Evolutionary conservation across 2,888 invertebrate genomes (phyloP), one percentile per base, ranked within the genome.

Genomic region (Deilephila porcellus): DNA sequence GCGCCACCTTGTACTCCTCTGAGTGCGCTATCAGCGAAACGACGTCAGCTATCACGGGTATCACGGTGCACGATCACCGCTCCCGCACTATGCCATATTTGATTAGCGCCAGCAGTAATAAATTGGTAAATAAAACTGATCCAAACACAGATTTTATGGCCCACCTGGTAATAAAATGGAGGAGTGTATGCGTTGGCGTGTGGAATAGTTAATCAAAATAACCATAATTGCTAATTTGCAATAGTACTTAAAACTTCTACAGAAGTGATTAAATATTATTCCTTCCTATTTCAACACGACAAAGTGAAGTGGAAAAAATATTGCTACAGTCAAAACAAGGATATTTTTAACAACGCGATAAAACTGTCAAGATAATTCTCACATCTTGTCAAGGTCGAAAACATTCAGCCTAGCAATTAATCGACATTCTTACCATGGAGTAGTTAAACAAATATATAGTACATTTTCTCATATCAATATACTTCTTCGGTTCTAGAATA

Each of bases 1-100:
- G 77, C 76, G 77, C 81, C 76, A 7, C 72, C 64, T 60, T 72
- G 72, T 78, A 76, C 76, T 60, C 67, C 81, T 74, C 75, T 80
- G 84, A 85, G 84, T 85, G 81, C 81, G 81, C 80, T 82, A 86
- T 79, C 81, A 85, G 76, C 75, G 75, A 83, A 80, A 82, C 88
- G 85, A 88, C 87, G 86, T 90, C 88, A 88, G 81, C 76, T 52
- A 32, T 53, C 53, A 63, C 34, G 25, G 78, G 63, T 75, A 73
- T 77, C 79, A 79, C 75, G 74, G 79, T 64, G 56, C 63, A 34
- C 56, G 20, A 34, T 6, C 53, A 71, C 56, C 53, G 25, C 34
- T 52, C 19, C 52, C 32, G 11, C n/a, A 52, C 25, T 62, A n/a
- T 32, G 6, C n/a, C 17, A 34, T 37, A 60, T 71, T 71, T 60